Evolutionary conservation across 2,113 vertebrate genomes (phyloP), one percentile per base, ranked within the genome.

Genomic region (Eptesicus fuscus): DNA sequence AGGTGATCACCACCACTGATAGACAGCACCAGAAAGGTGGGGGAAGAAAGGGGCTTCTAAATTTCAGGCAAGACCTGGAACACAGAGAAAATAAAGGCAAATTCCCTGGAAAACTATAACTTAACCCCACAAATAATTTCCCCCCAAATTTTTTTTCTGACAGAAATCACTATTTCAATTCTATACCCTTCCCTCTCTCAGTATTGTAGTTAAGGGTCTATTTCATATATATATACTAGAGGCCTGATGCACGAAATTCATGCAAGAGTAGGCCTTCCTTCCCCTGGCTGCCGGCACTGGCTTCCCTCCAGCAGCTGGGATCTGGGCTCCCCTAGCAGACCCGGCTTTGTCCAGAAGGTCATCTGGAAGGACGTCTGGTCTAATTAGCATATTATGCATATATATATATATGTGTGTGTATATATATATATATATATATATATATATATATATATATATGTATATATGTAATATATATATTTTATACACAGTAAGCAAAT

Each of bases 61-160:
- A 93, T 93, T 96, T 96, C 95, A 95, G 92, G 85, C 82, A 97
- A 96, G 51, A 97, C 83, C 91, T 90, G 84, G 94, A 97, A 95
- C 95, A 95, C 82, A 96, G 85, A 97, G 76, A 97, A 96, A 95
- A 96, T 95, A 95, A 94, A 96, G 92, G 84, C 74, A 93, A 61
- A 95, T 84, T 32, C 80, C 84, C 84, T 95, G 61, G 88, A 93
- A 95, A 96, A 91, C n/a, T 91, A 18, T 61, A 94, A 92, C 94
- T 92, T 94, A 84, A 51, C 25, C 25, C 63, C 59, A 83, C 35
- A 95, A 97, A 91, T 93, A 37, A 93, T 82, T 93, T 78, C 59
- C 63, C 65, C 63, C 56, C 40, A 44, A 9, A 11, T 28, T 76
- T 94, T 95, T 74, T 88, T 70, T 63, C 42, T 84, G 16, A 83